A percentile compares a stretch with the other conserved stretches of the same genome.
These are phyloP conservation scores for Palythoa grandiflora DNA, from an alignment of 92 coral and sea anemone genomes.

Conservation along the genomic window DNA sequence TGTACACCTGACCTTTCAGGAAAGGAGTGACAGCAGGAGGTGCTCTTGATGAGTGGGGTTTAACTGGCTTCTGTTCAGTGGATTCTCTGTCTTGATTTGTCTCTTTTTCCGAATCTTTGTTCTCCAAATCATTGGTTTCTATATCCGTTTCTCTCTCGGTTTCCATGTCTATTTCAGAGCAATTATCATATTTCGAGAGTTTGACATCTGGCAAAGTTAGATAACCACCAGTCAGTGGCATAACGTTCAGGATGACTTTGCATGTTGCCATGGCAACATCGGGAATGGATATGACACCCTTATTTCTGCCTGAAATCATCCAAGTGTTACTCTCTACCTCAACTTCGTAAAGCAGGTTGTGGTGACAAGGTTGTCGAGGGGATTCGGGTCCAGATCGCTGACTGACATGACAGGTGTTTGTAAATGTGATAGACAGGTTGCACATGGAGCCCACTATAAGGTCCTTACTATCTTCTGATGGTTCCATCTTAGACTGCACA, in stretches of 20 bases:
- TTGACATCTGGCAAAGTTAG: slow-evolving; percentile 79
- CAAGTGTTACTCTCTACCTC: slow-evolving; percentile 83
- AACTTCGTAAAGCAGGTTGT: slow-evolving; percentile 78
- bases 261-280: slow-evolving; percentile 85
- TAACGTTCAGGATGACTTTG: slow-evolving; percentile 73
- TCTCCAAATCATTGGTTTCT: slow-evolving; percentile 2
- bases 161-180: slow-evolving; percentile 35
- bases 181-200: slow-evolving; percentile 75
- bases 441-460: slow-evolving; percentile 72
- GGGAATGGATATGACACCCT: slow-evolving; percentile 81
- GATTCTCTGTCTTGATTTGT: not conserved
- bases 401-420: slow-evolving; percentile 26
- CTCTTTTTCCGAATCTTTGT: slow-evolving; percentile 38
- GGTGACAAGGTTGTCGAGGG: slow-evolving; percentile 39
- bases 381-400: not conserved
- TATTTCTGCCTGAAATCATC: slow-evolving; percentile 82
- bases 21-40: slow-evolving; percentile 77
- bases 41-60: not conserved
- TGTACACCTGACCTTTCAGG: slow-evolving; percentile 85
- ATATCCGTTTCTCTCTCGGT: not conserved
- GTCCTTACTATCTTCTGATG: slow-evolving; percentile 54
- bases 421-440: slow-evolving; percentile 74
- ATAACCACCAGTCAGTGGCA: slow-evolving; percentile 87
- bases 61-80: not conserved
- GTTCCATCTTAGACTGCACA: slow-evolving; percentile 76